Evolutionary conservation across 2,888 invertebrate species (phyloP), one percentile per base, ranked within the genome.

Genomic region (Agriopis marginaria): DNA sequence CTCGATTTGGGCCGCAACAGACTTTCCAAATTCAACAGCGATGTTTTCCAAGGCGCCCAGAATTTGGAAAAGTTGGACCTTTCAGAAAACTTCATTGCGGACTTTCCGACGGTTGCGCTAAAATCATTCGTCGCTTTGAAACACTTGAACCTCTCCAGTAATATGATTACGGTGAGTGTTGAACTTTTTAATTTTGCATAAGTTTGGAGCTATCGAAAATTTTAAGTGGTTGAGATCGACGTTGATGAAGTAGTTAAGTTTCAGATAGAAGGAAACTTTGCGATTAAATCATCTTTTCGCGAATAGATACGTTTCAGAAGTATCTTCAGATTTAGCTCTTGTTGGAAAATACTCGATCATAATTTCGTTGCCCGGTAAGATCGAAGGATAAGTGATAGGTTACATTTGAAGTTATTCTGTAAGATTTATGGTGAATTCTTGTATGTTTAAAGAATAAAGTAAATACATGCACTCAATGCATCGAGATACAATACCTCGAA

Each of bases 61-160:
- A 96, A 96, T 79, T 92, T 99, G 72, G 96, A 97, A 79, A 96
- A 96, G 78, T 91, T 99, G 75, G 98, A 98, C 86, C 92, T 99
- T 40, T 97, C 98, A 0, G 96, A 97, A 82, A 99, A 99, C 93
- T 98, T 97, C 85, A 96, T 98, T 66, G 94, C 95, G 1, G 97
- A 97, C 84, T 97, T 98, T 83, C 98, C 98, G 5, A 95, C 96
- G 0, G 96, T 97, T 10, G 97, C 98, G 0, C 86, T 98, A 55
- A 96, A 96, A 82, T 95, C 96, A 42, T 95, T 98, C 77, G 89
- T 91, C 32, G 95, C 95, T 66, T 89, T 98, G 32, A 96, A 96
- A 83, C 96, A 96, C 73, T 92, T 98, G 72, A 97, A 98, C 88
- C 91, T 98, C 49, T 97, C 97, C 12, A 97, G 97, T 74, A 98